phyloP scores from a whole-genome alignment of 2,113 vertebrate species.

The Parus major region DNA sequence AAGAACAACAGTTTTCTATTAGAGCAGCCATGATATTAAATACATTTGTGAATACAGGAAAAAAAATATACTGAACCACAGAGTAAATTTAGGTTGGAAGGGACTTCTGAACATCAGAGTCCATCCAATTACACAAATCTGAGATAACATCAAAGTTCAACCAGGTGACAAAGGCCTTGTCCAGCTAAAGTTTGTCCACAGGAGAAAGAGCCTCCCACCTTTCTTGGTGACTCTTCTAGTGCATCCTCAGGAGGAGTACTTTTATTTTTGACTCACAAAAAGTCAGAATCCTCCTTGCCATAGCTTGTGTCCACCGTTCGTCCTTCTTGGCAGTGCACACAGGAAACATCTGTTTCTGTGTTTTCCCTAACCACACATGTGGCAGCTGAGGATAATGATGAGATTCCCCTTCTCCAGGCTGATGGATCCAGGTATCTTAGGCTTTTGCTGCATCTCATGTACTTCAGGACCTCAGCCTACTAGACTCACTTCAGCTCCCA shows the following conservation, averaged over 20 bases:
- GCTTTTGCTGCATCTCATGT: rapidly evolving
- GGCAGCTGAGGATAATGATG: rapidly evolving
- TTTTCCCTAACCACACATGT: not conserved
- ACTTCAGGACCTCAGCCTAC: not conserved
- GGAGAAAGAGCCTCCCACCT: not conserved
- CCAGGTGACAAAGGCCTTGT: not conserved
- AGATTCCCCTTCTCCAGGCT: not conserved
- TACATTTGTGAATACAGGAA: not conserved
- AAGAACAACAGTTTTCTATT: not conserved
- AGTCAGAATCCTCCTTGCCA: not conserved
- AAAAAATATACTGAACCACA: not conserved
- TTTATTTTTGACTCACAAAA: no score
- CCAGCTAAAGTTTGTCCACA: not conserved
- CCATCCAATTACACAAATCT: not conserved
- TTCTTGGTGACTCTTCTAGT: not conserved
- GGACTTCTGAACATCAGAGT: not conserved
- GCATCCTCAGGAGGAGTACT: not conserved
- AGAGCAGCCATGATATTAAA: not conserved
- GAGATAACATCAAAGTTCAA: not conserved
- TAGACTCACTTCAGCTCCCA: not conserved
- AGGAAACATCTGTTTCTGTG: not conserved
- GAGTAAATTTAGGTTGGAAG: not conserved
- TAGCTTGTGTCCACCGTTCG: not conserved
- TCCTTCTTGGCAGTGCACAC: not conserved
- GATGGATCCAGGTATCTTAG: not conserved